Conservation (phyloP, 2,888 invertebrate species). For the Leistus spinibarbis region DNA sequence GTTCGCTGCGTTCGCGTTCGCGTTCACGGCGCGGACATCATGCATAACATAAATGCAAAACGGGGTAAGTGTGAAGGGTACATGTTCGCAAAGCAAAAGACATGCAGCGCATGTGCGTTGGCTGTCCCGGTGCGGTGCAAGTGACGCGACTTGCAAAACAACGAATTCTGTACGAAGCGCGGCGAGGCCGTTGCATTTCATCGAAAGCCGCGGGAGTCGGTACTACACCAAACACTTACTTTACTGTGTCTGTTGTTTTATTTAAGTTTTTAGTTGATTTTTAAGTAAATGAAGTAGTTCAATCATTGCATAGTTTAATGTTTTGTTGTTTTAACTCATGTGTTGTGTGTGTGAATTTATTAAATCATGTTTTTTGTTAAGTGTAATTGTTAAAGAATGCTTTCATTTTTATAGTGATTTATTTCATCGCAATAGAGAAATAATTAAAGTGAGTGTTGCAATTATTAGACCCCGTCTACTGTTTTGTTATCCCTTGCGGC, state of each 20-base stretch:
- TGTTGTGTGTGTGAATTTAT: conserved; percentile 38
- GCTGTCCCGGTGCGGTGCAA: conserved; percentile 51
- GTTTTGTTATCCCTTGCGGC: conserved; percentile 35
- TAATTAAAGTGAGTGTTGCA: conserved; percentile 37
- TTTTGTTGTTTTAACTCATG: conserved; percentile 37
- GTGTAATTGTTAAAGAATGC: conserved; percentile 37
- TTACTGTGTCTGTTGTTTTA: conserved; percentile 38
- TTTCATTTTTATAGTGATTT: conserved; percentile 32
- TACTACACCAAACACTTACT: conserved; percentile 55
- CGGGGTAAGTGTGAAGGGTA: conserved; percentile 16
- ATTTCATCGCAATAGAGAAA: conserved; percentile 33
- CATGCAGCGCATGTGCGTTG: conserved; percentile 44
- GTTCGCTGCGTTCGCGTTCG: background rate
- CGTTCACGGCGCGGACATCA: background rate
- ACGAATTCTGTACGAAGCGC: conserved; percentile 54
- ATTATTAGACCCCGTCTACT: conserved; percentile 22
- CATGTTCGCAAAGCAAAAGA: conserved; percentile 31
- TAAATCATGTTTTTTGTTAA: conserved; percentile 39
- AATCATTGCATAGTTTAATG: conserved; percentile 39
- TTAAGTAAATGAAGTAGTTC: conserved; percentile 38
- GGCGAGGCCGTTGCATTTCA: conserved; percentile 52
- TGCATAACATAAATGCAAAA: background rate
- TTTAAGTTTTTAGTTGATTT: conserved; percentile 40
- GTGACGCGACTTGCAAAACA: conserved; percentile 55
- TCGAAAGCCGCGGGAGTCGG: conserved; percentile 54